These are phyloP conservation scores for Caerostris extrusa DNA, from an alignment of 1,140 invertebrate genomes.

Conservation along the genomic window DNA sequence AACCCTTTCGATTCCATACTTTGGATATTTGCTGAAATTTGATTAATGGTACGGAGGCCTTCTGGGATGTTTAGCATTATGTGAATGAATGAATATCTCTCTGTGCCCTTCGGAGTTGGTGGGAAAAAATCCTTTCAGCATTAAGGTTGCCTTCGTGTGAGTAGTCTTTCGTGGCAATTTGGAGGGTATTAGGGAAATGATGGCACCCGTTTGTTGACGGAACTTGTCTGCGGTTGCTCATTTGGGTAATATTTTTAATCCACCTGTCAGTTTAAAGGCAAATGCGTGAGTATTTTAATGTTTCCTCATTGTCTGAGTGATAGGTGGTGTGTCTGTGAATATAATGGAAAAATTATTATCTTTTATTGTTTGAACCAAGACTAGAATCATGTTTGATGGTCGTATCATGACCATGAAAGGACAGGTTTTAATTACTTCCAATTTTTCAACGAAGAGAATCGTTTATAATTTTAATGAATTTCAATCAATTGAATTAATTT, in stretches of 20 bases:
- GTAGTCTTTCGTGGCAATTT: not conserved
- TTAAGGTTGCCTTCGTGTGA: not conserved
- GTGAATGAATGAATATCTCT: not conserved
- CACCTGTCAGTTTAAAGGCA: not conserved
- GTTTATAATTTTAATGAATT: too few relatives aligned
- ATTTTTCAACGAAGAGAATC: too few relatives aligned
- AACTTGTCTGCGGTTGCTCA: not conserved
- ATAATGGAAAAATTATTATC: not conserved
- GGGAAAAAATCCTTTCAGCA: not conserved
- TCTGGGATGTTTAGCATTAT: not conserved
- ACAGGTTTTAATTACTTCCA: too few relatives aligned
- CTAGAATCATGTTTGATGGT: too few relatives aligned
- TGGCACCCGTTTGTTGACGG: slow-evolving; percentile 3
- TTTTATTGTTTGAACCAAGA: too few relatives aligned
- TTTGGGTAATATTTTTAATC: not conserved
- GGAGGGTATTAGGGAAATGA: not conserved
- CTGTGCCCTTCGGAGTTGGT: not conserved
- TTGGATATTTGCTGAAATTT: not conserved
- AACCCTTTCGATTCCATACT: not conserved
- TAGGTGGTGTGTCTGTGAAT: not conserved
- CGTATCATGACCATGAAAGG: too few relatives aligned
- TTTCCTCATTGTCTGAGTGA: not conserved
- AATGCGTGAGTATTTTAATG: not conserved
- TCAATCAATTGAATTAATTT: too few relatives aligned
- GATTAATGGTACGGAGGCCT: slow-evolving; percentile 7